Base-by-base conservation (phyloP, 2,888 invertebrate species). In the Rhabditoides inermis region DNA sequence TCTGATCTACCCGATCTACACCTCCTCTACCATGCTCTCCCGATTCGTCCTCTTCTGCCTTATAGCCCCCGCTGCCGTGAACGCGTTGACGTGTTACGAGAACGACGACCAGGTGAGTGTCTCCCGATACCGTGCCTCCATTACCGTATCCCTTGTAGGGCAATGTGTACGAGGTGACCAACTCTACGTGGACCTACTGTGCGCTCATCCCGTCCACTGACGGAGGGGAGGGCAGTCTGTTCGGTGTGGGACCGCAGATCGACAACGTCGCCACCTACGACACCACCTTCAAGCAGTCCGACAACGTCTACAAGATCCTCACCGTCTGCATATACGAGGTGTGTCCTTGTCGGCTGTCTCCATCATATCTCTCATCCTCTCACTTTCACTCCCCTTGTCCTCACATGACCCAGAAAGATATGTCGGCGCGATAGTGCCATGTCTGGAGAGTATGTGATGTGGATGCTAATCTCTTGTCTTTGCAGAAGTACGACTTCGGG, bases 271-370 rank as follows among this genome's bases (percentile, higher is more conserved):
- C 26, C 2, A 48, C 58, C 5, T 66, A 66, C 52, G 60, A 68
- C 30, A 53, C 50, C 27, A 47, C 56, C 27, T 68, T 68, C 60
- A 49, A 49, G 18, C 51, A 54, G 45, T 46, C 49, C 25, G 51
- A 45, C 40, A 41, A 42, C 15, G 45, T 53, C 39, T 61, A 69
- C 61, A 56, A 56, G n/a, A 57, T 69, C 15, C 51, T 69, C 20
- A 58, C 65, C 18, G 59, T 69, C 25, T 70, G 70, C 45, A 56
- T 69, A 10, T 61, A 61, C 27, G 70, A 70, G 60, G 70, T 65
- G 20, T 44, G 54, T 15, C 1, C 20, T n/a, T n/a, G n/a, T n/a
- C n/a, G n/a, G n/a, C n/a, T n/a, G n/a, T n/a, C n/a, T n/a, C n/a
- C n/a, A n/a, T n/a, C n/a, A n/a, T n/a, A n/a, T n/a, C n/a, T n/a